Conservation (phyloP, 1,140 invertebrate genomes). For the Drosophila kohkoa region DNA sequence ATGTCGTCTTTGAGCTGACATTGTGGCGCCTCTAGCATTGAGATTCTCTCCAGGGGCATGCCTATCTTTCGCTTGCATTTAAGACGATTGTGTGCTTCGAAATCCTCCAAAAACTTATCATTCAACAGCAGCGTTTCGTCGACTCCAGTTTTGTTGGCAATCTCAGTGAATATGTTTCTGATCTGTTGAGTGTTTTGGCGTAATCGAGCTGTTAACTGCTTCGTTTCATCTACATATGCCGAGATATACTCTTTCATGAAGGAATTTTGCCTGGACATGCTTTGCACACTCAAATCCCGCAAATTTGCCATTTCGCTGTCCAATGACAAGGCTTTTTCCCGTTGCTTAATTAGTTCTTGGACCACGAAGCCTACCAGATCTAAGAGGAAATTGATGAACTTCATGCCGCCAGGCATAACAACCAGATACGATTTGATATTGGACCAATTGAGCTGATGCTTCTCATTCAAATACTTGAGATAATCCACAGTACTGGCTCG, state of each 20-base stretch:
- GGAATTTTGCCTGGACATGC: slow-evolving; percentile 52
- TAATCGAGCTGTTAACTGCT: slow-evolving; percentile 28
- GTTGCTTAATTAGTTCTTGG: slow-evolving; percentile 63
- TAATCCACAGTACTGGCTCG: slow-evolving; percentile 78
- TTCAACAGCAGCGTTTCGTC: slow-evolving; percentile 32
- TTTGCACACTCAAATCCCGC: slow-evolving; percentile 36
- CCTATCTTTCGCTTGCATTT: slow-evolving; percentile 35
- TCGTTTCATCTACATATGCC: slow-evolving; percentile 54
- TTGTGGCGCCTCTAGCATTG: slow-evolving; percentile 44
- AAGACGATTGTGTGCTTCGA: slow-evolving; percentile 47
- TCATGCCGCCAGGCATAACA: slow-evolving; percentile 82
- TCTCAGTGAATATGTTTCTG: slow-evolving; percentile 8
- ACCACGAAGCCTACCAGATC: slow-evolving; percentile 74
- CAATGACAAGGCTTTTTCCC: slow-evolving; percentile 55
- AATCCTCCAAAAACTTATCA: slow-evolving; percentile 56
- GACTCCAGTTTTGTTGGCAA: slow-evolving; percentile 45
- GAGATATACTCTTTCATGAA: slow-evolving; percentile 71
- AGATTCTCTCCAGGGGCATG: slow-evolving; percentile 9
- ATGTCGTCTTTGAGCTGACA: slow-evolving; percentile 56
- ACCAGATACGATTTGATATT: slow-evolving; percentile 79
- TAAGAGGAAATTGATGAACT: slow-evolving; percentile 76
- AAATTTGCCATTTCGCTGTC: slow-evolving; percentile 20
- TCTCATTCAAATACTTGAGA: slow-evolving; percentile 76
- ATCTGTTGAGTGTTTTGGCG: slow-evolving; percentile 39
- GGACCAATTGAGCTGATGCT: slow-evolving; percentile 71